Evolutionary conservation across 2,113 vertebrate genomes (phyloP).

Genomic region (Psephotus haematonotus): DNA sequence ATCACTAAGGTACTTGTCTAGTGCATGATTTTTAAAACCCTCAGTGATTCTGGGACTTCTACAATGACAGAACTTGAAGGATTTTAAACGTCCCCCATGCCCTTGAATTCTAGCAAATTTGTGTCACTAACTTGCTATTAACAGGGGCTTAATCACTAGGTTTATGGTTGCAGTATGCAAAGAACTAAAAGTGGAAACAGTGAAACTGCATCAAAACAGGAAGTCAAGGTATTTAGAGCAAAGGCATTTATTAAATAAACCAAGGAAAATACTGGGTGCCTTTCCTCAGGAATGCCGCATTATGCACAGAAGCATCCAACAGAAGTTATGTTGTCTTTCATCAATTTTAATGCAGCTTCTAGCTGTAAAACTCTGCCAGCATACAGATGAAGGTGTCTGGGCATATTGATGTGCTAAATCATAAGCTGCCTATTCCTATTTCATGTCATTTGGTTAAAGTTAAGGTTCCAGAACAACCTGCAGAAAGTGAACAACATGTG

Average conservation of each 20-base stretch:
- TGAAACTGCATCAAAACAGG: not conserved
- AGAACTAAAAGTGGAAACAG: not conserved
- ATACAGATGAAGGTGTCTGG: slow-evolving; percentile 67
- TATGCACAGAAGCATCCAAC: not conserved
- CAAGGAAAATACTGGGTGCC: not conserved
- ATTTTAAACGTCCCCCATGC: not conserved
- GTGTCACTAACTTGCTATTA: not conserved
- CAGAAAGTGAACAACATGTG: slow-evolving; percentile 25
- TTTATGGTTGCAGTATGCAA: not conserved
- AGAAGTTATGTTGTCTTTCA: slow-evolving; percentile 10
- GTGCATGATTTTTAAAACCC: not conserved
- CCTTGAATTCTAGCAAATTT: not conserved
- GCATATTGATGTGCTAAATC: slow-evolving; percentile 30
- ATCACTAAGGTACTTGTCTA: not conserved
- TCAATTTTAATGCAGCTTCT: slow-evolving; percentile 54
- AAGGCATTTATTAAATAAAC: not conserved
- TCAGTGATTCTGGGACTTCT: not conserved
- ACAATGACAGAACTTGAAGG: not conserved
- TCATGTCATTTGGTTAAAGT: slow-evolving; percentile 2
- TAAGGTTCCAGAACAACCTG: slow-evolving; percentile 58
- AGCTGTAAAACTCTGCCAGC: slow-evolving; percentile 33
- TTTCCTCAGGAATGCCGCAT: not conserved
- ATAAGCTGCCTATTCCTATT: slow-evolving; percentile 30
- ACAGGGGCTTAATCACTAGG: not conserved
- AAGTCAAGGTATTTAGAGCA: not conserved